A percentile compares a stretch with the other conserved stretches of the same genome.
Evolutionary conservation across 2,888 invertebrate species (phyloP).

Genomic region (Rhingia campestris): DNA sequence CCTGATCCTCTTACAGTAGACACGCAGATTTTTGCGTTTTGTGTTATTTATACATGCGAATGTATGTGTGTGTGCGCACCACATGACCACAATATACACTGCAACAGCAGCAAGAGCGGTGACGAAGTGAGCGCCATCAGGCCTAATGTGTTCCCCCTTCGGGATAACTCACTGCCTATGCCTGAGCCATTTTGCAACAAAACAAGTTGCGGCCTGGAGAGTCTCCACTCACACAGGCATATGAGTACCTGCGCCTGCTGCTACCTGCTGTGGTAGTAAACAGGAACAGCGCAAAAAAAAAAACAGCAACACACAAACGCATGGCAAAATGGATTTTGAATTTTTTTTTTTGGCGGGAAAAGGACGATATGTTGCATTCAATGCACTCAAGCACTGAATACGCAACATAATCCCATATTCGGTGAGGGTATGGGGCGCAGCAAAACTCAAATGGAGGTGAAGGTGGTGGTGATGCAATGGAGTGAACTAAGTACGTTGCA

Average conservation of each 20-base stretch:
- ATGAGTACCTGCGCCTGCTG: constrained; percentile 49
- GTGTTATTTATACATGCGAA: constrained; percentile 49
- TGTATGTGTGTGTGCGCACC: constrained; percentile 37
- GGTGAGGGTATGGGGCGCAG: constrained; percentile 6
- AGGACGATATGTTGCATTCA: constrained; percentile 63
- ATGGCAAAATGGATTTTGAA: constrained; percentile 60
- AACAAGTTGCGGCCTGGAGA: constrained; percentile 69
- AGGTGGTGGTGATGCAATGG: constrained; percentile 69
- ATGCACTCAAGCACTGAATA: constrained; percentile 42
- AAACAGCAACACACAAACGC: constrained; percentile 18
- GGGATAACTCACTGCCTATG: constrained; percentile 54
- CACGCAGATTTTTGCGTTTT: constrained; percentile 71
- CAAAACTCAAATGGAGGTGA: background rate
- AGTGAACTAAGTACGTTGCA: constrained; percentile 73
- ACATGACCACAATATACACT: constrained; percentile 63
- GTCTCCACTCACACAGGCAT: constrained; percentile 46
- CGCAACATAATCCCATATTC: constrained; percentile 66
- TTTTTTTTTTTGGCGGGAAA: constrained; percentile 65
- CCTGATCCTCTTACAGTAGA: constrained; percentile 60
- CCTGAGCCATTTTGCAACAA: constrained; percentile 66
- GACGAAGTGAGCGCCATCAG: constrained; percentile 73
- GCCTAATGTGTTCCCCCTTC: constrained; percentile 71
- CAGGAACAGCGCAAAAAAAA: constrained; percentile 32
- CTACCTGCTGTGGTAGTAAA: constrained; percentile 69
- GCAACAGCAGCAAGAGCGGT: constrained; percentile 64